Evolutionary conservation across 2,113 vertebrate genomes (phyloP).

Genomic region (Hippoglossus stenolepis): DNA sequence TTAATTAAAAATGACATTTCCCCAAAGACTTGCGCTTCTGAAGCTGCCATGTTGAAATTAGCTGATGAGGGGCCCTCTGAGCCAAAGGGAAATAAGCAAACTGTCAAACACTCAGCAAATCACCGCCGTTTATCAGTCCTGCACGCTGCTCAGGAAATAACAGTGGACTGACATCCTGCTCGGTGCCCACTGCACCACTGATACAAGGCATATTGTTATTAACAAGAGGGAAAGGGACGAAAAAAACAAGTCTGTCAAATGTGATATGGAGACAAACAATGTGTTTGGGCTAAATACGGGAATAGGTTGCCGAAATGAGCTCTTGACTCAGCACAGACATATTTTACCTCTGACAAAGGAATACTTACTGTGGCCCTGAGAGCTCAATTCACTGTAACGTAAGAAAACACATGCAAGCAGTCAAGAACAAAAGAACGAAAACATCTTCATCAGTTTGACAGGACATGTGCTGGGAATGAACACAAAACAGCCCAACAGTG

Average conservation of each 20-base stretch:
- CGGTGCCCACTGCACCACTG: conserved; percentile 36
- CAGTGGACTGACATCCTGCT: conserved; percentile 56
- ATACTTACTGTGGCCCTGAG: background rate
- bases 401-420: background rate
- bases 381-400: background rate
- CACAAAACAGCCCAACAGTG: background rate
- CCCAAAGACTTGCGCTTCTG: conserved; percentile 80
- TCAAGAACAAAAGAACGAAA: background rate
- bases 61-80: conserved; percentile 79
- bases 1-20: conserved; percentile 89
- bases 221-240: conserved; percentile 29
- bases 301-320: conserved; percentile 53
- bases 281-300: conserved; percentile 27
- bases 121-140: conserved; percentile 75
- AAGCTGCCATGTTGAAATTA: conserved; percentile 82
- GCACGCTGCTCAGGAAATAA: conserved; percentile 71
- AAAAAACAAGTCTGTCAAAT: conserved; percentile 63
- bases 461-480: background rate
- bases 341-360: conserved; percentile 33
- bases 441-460: background rate
- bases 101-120: conserved; percentile 81
- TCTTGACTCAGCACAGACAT: conserved; percentile 33
- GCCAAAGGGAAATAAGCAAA: conserved; percentile 80
- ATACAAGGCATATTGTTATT: conserved; percentile 65
- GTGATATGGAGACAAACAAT: conserved; percentile 67